Base-by-base conservation (phyloP, 2,888 invertebrate species). In the Laothoe populi region DNA sequence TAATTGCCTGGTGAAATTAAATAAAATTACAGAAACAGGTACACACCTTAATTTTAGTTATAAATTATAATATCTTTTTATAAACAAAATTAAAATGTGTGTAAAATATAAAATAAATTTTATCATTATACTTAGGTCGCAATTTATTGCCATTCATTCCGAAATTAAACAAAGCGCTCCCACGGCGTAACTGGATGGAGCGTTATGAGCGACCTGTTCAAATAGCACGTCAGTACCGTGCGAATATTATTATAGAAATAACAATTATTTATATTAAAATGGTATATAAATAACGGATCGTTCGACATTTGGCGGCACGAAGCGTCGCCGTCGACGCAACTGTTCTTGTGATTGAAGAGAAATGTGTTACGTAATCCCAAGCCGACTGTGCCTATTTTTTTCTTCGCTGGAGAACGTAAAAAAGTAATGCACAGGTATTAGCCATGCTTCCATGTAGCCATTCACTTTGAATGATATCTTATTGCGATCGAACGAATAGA, bases 391-490 rank as follows among this genome's bases (percentile, higher is more conserved):
- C 67, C 64, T 64, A 68, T 75, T 77, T 79, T 79, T 77, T 77
- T 72, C 72, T 68, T 71, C 68, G 72, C 69, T 69, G 72, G 71
- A 71, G 75, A 77, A 75, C 70, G 76, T 79, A 81, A 83, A 83
- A 83, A 84, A 81, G 70, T 82, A 83, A 83, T 83, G 81, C 81
- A 81, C 82, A 82, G 77, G 80, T 81, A 85, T 85, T 84, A 84
- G 78, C 74, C 71, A 74, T 71, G 78, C 78, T 79, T 81, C 79
- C 73, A 77, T 76, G 74, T 71, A 75, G 67, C 79, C 83, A 76
- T 81, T 84, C 82, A 82, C 84, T 83, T 83, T 82, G 79, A 79
- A 82, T 81, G 23, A 23, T 60, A 49, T 85, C 83, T 82, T 72
- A 79, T 79, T 79, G 79, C 78, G 74, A 85, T 86, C 82, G 80